Base-by-base conservation (phyloP, 1,140 invertebrate genomes). In the Charaxes varanes region DNA sequence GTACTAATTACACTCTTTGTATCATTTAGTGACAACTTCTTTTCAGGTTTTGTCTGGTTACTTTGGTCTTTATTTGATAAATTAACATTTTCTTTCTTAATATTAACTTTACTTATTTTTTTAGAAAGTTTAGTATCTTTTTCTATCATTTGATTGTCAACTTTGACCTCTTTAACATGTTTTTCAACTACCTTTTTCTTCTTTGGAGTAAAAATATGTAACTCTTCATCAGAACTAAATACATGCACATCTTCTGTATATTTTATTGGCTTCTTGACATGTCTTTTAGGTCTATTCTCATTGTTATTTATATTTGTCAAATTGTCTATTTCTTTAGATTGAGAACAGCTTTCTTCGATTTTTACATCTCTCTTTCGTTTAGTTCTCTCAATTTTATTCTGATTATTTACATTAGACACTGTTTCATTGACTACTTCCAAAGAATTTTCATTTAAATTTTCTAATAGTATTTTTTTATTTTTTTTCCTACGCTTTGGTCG, bases 161-260 rank as follows among this genome's bases (percentile, higher is more conserved):
- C 16, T 53, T 35, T 8, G 8, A 6, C n/a, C n/a, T n/a, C n/a
- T 19, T 38, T 27, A 23, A 19, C 10, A 26, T 31, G 35, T 23
- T 30, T 60, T 31, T 58, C 53, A 48, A 40, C 32, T 14, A 43
- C 59, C 35, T 57, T 76, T 55, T 74, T 84, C 56, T 81, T 81
- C 55, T 71, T 77, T 30, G 78, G 70, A 32, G 70, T 76, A 58
- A 81, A 77, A 19, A 79, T 80, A 52, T 72, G 62, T 30, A 74
- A 55, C 19, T 82, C 77, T 43, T 82, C 77, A 64, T 78, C 77
- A 21, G 77, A 74, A 65, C 68, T 77, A 12, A 55, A 58, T 6
- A 62, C 21, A 8, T 61, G 22, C 14, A 59, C 36, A 59, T 79
- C 61, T 34, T 83, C 67, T 37, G 34, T 35, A 61, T 84, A 85